These are phyloP conservation scores for Ahaetulla prasina DNA, from an alignment of 2,113 vertebrate genomes.

Conservation along the genomic window DNA sequence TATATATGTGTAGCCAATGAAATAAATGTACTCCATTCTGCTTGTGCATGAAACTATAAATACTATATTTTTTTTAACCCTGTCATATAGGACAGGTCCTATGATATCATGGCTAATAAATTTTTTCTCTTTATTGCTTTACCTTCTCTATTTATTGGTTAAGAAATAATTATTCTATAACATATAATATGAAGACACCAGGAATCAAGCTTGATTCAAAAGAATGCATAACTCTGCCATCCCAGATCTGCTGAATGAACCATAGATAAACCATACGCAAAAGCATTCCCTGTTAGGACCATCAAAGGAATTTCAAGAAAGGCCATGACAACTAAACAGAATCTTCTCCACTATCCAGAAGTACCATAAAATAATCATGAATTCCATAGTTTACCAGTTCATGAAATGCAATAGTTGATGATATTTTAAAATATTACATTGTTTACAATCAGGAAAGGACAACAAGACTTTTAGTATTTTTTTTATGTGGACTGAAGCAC, in stretches of 20 bases:
- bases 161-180: not conserved
- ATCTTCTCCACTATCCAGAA: not conserved
- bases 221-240: not conserved
- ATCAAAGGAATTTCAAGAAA: not conserved
- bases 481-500: slow-evolving; percentile 43
- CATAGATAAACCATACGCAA: not conserved
- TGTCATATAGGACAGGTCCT: not conserved
- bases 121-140: not conserved
- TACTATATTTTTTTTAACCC: not conserved
- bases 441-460: not conserved
- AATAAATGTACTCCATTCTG: not conserved
- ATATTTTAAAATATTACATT: not conserved
- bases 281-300: not conserved
- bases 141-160: not conserved
- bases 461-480: not conserved
- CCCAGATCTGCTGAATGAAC: not conserved
- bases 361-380: slow-evolving; percentile 13
- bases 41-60: not conserved
- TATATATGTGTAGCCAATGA: not conserved
- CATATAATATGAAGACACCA: not conserved
- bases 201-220: not conserved
- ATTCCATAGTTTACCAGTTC: not conserved
- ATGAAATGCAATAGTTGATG: slow-evolving; percentile 22
- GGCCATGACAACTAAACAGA: not conserved
- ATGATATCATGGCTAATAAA: not conserved